Evolutionary conservation across 2,113 vertebrate species (phyloP).

Genomic region (Xiphophorus hellerii): DNA sequence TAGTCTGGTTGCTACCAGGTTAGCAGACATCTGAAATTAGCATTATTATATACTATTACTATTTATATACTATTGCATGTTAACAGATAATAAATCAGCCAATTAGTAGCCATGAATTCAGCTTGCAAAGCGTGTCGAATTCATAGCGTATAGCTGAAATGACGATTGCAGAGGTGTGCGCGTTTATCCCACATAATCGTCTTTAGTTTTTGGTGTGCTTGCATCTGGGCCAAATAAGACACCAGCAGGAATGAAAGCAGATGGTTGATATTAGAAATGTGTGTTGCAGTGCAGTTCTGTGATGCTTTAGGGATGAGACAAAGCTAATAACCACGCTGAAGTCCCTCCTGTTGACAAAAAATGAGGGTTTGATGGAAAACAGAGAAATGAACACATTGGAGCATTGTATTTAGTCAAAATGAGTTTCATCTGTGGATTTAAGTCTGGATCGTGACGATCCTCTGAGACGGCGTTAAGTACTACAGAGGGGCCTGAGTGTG

Average conservation of each 20-base stretch:
- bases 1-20: too few relatives aligned
- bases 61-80: not conserved
- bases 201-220: too few relatives aligned
- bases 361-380: constrained; percentile 18
- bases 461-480: not conserved
- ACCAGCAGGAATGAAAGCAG: constrained; percentile 9
- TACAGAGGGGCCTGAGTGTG: not conserved
- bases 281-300: not conserved
- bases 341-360: not conserved
- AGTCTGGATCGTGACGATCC: not conserved
- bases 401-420: not conserved
- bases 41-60: not conserved
- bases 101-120: not conserved
- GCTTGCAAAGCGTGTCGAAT: not conserved
- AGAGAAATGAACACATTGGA: constrained; percentile 1
- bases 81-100: not conserved
- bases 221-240: not conserved
- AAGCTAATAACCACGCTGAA: not conserved
- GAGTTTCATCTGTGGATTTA: not conserved
- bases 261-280: constrained; percentile 15
- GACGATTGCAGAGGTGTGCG: not conserved
- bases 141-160: not conserved
- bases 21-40: too few relatives aligned
- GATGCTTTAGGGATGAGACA: not conserved
- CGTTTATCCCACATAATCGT: not conserved